Evolutionary conservation across 2,113 vertebrate genomes (phyloP).

Genomic region (Malurus cyaneus): DNA sequence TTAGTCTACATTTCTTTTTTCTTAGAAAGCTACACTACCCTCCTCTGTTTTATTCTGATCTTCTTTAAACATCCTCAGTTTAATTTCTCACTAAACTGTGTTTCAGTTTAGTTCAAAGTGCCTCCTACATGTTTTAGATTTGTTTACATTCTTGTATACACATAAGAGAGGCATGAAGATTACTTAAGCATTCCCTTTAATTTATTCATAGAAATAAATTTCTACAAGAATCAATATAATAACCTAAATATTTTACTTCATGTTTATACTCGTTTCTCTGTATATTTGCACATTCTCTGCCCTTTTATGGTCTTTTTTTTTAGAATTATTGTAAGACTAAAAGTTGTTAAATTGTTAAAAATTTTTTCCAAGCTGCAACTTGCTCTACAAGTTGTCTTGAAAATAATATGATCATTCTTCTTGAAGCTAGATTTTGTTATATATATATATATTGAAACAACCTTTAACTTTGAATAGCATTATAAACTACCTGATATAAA

Average conservation of each 20-base stretch:
- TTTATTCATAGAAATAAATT: background rate
- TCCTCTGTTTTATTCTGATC: background rate
- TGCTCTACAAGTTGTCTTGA: background rate
- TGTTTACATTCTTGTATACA: slow-evolving; percentile 12
- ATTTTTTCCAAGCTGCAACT: background rate
- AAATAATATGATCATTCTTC: background rate
- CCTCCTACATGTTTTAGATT: background rate
- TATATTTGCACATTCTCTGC: background rate
- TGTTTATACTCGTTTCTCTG: background rate
- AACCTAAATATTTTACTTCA: background rate
- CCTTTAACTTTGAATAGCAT: background rate
- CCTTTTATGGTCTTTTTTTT: background rate
- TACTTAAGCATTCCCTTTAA: background rate
- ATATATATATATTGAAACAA: background rate
- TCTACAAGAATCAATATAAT: background rate
- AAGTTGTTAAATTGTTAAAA: background rate
- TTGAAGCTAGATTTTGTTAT: background rate
- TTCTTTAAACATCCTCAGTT: background rate
- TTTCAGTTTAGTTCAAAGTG: slow-evolving; percentile 12
- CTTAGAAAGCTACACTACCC: background rate
- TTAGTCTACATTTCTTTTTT: background rate
- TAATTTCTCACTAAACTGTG: background rate
- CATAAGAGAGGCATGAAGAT: background rate
- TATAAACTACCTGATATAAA: background rate
- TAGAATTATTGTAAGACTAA: background rate